Conservation (phyloP, 1,140 invertebrate species). For the Neuroterus valhalla region DNA sequence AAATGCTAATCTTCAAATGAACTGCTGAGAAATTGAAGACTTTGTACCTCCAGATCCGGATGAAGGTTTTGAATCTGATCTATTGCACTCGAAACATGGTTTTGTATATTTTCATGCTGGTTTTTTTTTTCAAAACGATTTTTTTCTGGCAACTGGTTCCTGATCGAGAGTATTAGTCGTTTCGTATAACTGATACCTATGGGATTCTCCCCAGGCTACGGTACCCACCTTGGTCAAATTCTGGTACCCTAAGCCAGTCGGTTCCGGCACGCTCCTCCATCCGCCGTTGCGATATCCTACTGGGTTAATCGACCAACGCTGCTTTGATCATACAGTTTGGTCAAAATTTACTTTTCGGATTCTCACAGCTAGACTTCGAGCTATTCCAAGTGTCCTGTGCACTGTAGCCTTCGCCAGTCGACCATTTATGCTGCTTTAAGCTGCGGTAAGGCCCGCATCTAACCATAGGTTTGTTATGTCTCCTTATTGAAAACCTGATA, state of each 20-base stretch:
- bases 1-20: too few relatives aligned
- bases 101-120: too few relatives aligned
- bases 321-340: conserved; percentile 8
- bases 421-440: not conserved
- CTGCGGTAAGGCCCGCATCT: not conserved
- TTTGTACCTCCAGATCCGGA: too few relatives aligned
- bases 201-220: too few relatives aligned
- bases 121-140: too few relatives aligned
- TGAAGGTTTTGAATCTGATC: too few relatives aligned
- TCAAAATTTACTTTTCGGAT: conserved; percentile 37
- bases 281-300: not conserved
- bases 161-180: too few relatives aligned
- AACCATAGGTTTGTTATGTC: not conserved
- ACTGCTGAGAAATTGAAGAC: too few relatives aligned
- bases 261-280: not conserved
- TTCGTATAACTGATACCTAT: too few relatives aligned
- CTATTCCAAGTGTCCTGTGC: conserved; percentile 36
- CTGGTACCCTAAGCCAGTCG: conserved; percentile 4
- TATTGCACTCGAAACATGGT: too few relatives aligned
- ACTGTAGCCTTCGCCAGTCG: conserved; percentile 19
- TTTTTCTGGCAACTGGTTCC: too few relatives aligned
- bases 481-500: not conserved
- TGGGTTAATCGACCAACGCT: too few relatives aligned
- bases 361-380: conserved; percentile 4
- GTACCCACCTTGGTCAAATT: conserved; percentile 44